Percentiles rank a stretch among this genome's conserved stretches.
Conservation (phyloP, 30 jellyfish, hydroid and myxozoan species). For the Clytia hemisphaerica region DNA sequence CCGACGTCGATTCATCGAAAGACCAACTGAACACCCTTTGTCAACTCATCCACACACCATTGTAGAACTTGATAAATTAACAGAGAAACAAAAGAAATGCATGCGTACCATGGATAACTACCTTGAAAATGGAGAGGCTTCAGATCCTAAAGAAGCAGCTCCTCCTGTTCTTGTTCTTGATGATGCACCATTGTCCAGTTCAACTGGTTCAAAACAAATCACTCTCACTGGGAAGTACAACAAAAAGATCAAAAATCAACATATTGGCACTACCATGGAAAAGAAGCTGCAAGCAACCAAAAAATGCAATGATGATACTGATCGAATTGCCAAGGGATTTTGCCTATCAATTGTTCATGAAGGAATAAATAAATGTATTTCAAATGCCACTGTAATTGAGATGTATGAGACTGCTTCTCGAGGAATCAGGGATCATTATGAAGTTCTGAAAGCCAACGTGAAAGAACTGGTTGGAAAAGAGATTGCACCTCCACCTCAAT, state of each 20-base stretch:
- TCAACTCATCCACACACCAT: not conserved
- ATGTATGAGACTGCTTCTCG: too few species aligned
- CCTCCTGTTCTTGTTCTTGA: not conserved
- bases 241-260: not conserved
- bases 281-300: not conserved
- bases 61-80: not conserved
- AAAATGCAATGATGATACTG: not conserved
- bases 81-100: too few species aligned
- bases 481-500: too few species aligned
- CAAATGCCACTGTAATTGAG: not conserved
- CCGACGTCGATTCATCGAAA: not conserved
- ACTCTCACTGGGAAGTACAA: not conserved
- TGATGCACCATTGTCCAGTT: not conserved
- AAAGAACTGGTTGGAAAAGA: too few species aligned
- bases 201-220: not conserved
- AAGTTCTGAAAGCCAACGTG: too few species aligned
- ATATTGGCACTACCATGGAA: not conserved
- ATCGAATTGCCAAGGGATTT: not conserved
- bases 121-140: too few species aligned
- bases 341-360: not conserved
- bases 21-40: not conserved
- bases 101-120: too few species aligned
- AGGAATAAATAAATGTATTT: not conserved
- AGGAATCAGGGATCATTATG: too few species aligned
- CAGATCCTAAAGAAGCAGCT: too few species aligned